Percentiles rank a stretch among this genome's conserved stretches.
Evolutionary conservation across 2,797 vertebrate genomes (phyloP).

Genomic region (Anguilla obscura): DNA sequence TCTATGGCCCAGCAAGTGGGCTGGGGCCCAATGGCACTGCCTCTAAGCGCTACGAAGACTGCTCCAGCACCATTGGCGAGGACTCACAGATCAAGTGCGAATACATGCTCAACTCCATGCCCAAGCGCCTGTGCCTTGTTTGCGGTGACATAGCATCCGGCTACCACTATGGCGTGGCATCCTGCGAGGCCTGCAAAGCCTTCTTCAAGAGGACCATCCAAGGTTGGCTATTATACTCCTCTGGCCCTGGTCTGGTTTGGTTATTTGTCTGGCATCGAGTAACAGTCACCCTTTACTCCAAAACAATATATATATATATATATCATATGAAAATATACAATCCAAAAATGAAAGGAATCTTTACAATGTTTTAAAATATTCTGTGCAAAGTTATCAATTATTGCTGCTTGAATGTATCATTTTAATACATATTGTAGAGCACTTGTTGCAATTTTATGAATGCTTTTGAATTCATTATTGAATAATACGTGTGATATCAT

Average conservation of each 20-base stretch:
- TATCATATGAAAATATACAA: no score
- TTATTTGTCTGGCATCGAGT: neutral
- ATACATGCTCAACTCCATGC: constrained; percentile 99
- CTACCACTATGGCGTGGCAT: constrained; percentile 98
- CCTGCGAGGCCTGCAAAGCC: constrained; percentile 98
- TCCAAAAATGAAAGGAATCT: neutral
- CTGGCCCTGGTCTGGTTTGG: neutral
- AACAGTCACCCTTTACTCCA: neutral
- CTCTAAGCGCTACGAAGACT: constrained; percentile 96
- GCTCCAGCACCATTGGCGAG: constrained; percentile 96
- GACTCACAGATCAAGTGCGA: constrained; percentile 99
- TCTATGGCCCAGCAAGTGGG: constrained; percentile 87
- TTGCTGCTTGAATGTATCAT: neutral
- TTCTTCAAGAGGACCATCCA: constrained; percentile 99
- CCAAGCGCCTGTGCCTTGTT: constrained; percentile 98
- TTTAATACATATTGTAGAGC: neutral
- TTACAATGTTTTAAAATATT: neutral
- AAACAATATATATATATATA: neutral
- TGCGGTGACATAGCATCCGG: constrained; percentile 98
- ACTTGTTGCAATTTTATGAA: neutral
- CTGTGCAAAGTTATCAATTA: neutral
- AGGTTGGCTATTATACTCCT: constrained; percentile 80
- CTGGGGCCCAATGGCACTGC: constrained; percentile 87
- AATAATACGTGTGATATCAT: neutral
- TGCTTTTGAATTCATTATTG: neutral